These are phyloP conservation scores for Ptychoptera contaminata DNA, from an alignment of 2,888 invertebrate species.

Conservation along the genomic window DNA sequence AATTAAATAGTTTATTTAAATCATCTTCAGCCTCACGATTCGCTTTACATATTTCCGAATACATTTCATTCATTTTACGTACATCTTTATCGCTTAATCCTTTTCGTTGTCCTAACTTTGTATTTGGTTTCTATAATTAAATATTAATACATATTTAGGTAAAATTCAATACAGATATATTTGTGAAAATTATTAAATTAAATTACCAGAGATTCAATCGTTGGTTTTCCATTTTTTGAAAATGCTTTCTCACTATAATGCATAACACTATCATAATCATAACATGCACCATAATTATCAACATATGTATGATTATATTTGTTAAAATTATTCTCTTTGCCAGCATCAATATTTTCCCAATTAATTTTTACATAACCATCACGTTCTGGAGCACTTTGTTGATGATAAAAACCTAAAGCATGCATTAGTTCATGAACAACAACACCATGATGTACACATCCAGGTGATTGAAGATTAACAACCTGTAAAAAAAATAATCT, in stretches of 20 bases:
- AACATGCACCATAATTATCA: slow-evolving; percentile 46
- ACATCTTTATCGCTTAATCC: slow-evolving; percentile 36
- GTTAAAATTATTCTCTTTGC: slow-evolving; percentile 40
- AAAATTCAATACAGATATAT: not conserved
- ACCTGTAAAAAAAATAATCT: slow-evolving; percentile 24
- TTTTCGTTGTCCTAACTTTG: slow-evolving; percentile 35
- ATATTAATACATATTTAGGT: not conserved
- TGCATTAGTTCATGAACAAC: slow-evolving; percentile 67
- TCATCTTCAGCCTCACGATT: no score
- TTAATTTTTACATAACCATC: slow-evolving; percentile 58
- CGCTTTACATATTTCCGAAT: slow-evolving; percentile 13
- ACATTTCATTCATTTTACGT: slow-evolving; percentile 36
- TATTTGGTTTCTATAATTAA: slow-evolving; percentile 27
- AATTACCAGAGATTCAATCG: slow-evolving; percentile 42
- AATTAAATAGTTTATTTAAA: no score
- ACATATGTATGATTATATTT: slow-evolving; percentile 48
- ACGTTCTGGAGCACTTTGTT: slow-evolving; percentile 63
- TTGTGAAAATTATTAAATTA: not conserved
- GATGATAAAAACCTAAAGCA: slow-evolving; percentile 67
- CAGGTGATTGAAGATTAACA: slow-evolving; percentile 36
- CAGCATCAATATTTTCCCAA: slow-evolving; percentile 47
- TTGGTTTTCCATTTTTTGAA: slow-evolving; percentile 46
- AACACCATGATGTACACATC: slow-evolving; percentile 44
- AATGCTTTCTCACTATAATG: slow-evolving; percentile 54
- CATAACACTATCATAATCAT: slow-evolving; percentile 59